These are phyloP conservation scores for Rhinoptilus africanus DNA, from an alignment of 2,113 vertebrate species.

Conservation along the genomic window DNA sequence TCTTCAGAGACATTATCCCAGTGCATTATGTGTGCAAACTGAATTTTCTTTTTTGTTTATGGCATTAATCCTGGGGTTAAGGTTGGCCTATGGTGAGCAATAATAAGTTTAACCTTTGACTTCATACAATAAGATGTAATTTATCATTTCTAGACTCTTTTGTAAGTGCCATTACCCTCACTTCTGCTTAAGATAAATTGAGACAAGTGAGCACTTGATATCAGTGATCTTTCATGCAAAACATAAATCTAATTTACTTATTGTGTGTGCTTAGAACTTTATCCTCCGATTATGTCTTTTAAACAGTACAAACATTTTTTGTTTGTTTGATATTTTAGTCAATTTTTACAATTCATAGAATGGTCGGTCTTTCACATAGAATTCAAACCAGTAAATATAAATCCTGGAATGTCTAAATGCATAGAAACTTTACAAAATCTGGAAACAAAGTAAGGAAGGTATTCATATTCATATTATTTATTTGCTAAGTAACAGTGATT, in stretches of 20 bases:
- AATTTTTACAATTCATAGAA: not conserved
- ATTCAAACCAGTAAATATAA: not conserved
- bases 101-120: constrained; percentile 75
- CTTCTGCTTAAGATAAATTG: constrained; percentile 47
- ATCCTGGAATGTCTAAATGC: not conserved
- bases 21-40: not conserved
- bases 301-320: constrained; percentile 4
- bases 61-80: constrained; percentile 72
- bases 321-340: not conserved
- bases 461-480: not conserved
- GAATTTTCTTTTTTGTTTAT: constrained; percentile 66
- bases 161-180: not conserved
- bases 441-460: not conserved
- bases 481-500: not conserved
- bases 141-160: constrained; percentile 61
- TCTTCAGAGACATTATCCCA: constrained; percentile 55
- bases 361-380: not conserved
- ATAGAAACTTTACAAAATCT: not conserved
- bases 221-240: not conserved
- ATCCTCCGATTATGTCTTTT: constrained; percentile 2
- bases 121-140: constrained; percentile 55
- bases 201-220: not conserved
- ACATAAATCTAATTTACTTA: not conserved
- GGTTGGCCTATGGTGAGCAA: constrained; percentile 63
- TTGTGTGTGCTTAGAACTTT: not conserved